These are phyloP conservation scores for Idaea straminata DNA, from an alignment of 2,888 invertebrate genomes.

Conservation along the genomic window DNA sequence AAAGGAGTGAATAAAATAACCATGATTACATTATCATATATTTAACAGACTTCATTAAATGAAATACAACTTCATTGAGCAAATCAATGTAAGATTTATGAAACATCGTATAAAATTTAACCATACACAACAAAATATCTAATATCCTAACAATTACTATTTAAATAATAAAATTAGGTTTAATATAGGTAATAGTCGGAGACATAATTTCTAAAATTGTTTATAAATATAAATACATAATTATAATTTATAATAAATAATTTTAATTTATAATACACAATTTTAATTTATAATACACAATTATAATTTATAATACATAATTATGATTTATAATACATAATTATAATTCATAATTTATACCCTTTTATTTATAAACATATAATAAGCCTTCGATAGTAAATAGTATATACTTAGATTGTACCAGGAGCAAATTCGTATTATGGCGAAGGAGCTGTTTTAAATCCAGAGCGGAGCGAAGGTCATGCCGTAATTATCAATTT, in stretches of 20 bases:
- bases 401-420: too few relatives aligned
- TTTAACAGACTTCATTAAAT: constrained; percentile 69
- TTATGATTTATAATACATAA: not conserved
- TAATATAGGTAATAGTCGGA: not conserved
- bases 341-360: too few relatives aligned
- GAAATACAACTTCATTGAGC: constrained; percentile 70
- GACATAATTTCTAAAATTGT: constrained; percentile 2
- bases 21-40: constrained; percentile 54
- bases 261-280: too few relatives aligned
- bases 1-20: constrained; percentile 23
- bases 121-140: constrained; percentile 52
- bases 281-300: too few relatives aligned
- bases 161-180: constrained; percentile 8
- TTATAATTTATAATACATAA: not conserved
- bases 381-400: too few relatives aligned
- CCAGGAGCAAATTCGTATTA: too few relatives aligned
- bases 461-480: too few relatives aligned
- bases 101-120: constrained; percentile 73
- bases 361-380: too few relatives aligned
- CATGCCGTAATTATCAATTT: too few relatives aligned
- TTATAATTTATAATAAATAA: not conserved
- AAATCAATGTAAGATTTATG: constrained; percentile 62
- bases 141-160: constrained; percentile 36
- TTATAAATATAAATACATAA: not conserved
- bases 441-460: too few relatives aligned